Conservation (phyloP, 2,113 vertebrate genomes). For the Vanacampus margaritifer region DNA sequence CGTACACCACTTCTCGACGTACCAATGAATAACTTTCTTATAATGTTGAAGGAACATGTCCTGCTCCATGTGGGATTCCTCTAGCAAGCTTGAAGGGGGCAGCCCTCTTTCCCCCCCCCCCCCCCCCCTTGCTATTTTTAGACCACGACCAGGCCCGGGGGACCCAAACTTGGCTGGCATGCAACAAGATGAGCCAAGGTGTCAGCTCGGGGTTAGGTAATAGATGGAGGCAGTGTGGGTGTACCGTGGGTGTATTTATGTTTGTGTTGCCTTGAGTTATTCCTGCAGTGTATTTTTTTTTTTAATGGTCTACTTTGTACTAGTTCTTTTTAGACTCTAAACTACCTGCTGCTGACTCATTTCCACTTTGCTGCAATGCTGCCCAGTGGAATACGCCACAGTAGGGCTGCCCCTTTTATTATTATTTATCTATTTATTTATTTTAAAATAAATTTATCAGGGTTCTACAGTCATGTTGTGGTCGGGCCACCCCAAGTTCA, state of each 20-base stretch:
- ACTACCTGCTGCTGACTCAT: neutral
- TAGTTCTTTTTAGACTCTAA: neutral
- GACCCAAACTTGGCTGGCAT: slow-evolving; percentile 55
- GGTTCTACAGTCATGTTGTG: no score
- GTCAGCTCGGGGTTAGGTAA: slow-evolving; percentile 31
- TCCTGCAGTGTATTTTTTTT: neutral
- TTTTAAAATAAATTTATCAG: no score
- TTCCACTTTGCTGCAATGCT: neutral
- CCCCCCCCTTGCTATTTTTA: slow-evolving; percentile 64
- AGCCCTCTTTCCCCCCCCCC: slow-evolving; percentile 54
- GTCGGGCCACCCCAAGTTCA: no score
- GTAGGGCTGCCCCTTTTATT: no score
- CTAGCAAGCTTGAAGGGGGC: slow-evolving; percentile 52
- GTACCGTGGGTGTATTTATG: slow-evolving; percentile 2
- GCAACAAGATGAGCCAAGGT: slow-evolving; percentile 52
- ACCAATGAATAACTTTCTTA: neutral
- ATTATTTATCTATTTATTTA: no score
- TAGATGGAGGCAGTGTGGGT: slow-evolving; percentile 47
- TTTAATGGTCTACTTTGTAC: neutral
- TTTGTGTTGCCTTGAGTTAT: slow-evolving; percentile 6
- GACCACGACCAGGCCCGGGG: slow-evolving; percentile 55
- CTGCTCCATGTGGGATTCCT: slow-evolving; percentile 46
- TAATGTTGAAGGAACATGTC: neutral
- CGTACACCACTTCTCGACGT: neutral
- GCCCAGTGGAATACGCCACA: neutral